A percentile compares a stretch with the other conserved stretches of the same genome.
These are phyloP conservation scores for Callaeas wilsoni DNA, from an alignment of 2,113 vertebrate species.

Conservation along the genomic window DNA sequence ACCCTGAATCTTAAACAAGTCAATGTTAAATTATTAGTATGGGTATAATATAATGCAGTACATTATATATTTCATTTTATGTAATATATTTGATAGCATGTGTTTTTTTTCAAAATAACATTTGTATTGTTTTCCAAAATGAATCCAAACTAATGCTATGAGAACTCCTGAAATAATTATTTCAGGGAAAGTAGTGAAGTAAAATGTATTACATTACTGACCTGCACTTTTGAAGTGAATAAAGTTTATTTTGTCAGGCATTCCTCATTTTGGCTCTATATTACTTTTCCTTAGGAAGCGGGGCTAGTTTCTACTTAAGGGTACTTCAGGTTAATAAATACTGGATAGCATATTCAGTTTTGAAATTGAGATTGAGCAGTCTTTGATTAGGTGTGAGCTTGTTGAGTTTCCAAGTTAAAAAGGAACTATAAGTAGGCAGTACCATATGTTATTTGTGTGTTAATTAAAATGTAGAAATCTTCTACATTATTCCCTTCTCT, in stretches of 20 bases:
- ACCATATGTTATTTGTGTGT: constrained; percentile 17
- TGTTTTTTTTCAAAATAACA: background rate
- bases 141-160: background rate
- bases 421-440: background rate
- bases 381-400: constrained; percentile 12
- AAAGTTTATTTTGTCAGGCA: background rate
- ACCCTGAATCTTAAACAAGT: background rate
- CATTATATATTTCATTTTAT: background rate
- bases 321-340: background rate
- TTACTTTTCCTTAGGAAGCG: background rate
- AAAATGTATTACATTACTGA: background rate
- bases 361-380: background rate
- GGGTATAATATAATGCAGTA: background rate
- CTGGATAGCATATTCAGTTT: background rate
- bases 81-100: background rate
- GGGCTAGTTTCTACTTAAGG: background rate
- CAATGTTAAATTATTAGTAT: background rate
- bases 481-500: background rate
- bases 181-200: background rate
- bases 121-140: background rate
- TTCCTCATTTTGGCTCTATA: background rate
- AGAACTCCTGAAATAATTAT: background rate
- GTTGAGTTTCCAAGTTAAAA: background rate
- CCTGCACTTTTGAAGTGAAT: background rate
- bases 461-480: constrained; percentile 12